phyloP scores from a whole-genome alignment of 2,888 invertebrate genomes.

The Ormyrus rosae region DNA sequence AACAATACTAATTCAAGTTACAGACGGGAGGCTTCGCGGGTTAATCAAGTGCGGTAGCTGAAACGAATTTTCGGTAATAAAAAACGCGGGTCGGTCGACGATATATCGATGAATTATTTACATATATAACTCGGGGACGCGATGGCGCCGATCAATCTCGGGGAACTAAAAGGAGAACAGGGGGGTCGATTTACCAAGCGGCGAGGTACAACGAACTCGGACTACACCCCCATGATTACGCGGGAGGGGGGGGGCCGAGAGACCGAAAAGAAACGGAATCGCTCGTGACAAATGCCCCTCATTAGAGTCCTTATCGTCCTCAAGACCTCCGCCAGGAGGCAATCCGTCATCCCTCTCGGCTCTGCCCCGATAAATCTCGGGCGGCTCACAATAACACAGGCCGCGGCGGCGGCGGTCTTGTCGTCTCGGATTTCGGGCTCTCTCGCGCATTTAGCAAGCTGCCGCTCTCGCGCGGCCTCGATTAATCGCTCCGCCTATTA shows the following conservation, averaged over 20 bases:
- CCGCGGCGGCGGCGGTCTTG: background rate
- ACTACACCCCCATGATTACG: background rate
- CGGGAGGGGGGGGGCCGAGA: background rate
- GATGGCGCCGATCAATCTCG: no score
- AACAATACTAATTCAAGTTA: no score
- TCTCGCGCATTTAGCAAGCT: background rate
- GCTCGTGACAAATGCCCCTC: conserved; percentile 24
- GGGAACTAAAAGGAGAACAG: no score
- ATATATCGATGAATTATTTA: no score
- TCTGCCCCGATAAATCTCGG: conserved; percentile 12
- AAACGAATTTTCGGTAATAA: no score
- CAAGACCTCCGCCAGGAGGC: conserved; percentile 9
- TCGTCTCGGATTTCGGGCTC: conserved; percentile 27
- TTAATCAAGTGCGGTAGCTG: no score
- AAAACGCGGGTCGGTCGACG: no score
- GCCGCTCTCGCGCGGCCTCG: background rate
- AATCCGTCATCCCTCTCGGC: conserved; percentile 24
- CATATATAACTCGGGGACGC: no score
- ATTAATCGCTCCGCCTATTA: conserved; percentile 45
- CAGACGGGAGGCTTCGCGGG: no score
- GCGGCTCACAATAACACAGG: background rate
- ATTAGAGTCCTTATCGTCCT: conserved; percentile 35
- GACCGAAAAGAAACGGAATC: background rate
- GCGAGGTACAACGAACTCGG: no score
- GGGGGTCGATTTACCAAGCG: no score